phyloP scores from a whole-genome alignment of 2,113 vertebrate genomes.

The Neogobius melanostomus region DNA sequence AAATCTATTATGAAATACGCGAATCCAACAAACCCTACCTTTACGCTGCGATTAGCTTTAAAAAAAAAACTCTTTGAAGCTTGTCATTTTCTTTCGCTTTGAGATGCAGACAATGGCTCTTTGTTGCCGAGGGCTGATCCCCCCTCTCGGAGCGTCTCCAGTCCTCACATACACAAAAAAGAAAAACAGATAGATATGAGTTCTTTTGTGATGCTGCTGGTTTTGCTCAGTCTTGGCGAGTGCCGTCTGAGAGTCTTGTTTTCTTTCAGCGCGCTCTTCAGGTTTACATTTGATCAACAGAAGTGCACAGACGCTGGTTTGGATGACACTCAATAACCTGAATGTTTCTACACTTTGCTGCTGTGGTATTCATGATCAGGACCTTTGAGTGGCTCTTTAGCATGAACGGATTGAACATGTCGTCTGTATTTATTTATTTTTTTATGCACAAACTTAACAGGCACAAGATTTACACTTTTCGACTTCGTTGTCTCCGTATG shows the following conservation, averaged over 20 bases:
- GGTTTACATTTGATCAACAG: not conserved
- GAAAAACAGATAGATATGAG: conserved; percentile 7
- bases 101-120: conserved; percentile 49
- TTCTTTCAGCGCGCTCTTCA: not conserved
- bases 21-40: too few relatives aligned
- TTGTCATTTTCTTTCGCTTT: conserved; percentile 32
- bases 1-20: too few relatives aligned
- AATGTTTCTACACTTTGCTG: not conserved
- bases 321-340: not conserved
- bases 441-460: too few relatives aligned
- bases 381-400: too few relatives aligned
- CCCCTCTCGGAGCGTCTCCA: conserved; percentile 13
- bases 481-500: too few relatives aligned
- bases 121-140: conserved; percentile 47
- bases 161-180: conserved; percentile 38
- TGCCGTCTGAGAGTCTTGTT: not conserved
- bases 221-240: conserved; percentile 22
- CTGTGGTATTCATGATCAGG: too few relatives aligned
- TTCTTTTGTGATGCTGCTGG: not conserved
- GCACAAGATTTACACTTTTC: too few relatives aligned
- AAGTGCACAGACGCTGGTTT: not conserved
- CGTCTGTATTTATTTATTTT: too few relatives aligned
- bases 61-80: conserved; percentile 15
- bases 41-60: too few relatives aligned
- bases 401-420: too few relatives aligned